Evolutionary conservation across 1,140 invertebrate genomes (phyloP), one percentile per base, ranked within the genome.

Genomic region (Tachypleus tridentatus): DNA sequence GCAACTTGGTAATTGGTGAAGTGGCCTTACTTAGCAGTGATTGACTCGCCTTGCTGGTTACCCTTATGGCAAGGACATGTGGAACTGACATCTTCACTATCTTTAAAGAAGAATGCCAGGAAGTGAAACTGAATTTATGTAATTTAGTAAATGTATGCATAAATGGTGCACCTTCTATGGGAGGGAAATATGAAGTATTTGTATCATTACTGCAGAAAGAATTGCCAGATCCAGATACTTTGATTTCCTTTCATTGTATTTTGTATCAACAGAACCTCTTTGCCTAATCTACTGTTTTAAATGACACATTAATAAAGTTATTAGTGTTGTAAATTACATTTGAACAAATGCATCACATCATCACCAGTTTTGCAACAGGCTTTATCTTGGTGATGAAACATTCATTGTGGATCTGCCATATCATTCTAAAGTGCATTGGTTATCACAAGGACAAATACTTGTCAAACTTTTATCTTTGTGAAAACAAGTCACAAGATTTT

Each of bases 251-350:
- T 49, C 10, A 48, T 29, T 59, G 58, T 29, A 59, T 59, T 49
- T 59, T 59, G 58, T 49, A 59, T 48, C 58, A 59, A 49, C 58
- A 59, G 49, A 59, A 59, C 49, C 58, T 59, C 47, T 59, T 4
- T 3, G 58, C 29, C 3, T 48, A 59, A 59, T 59, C 29, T 59
- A 59, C 58, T 2, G 1, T 59, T 59, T 4, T 29, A 11, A 10
- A 4, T 6, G 6, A 10, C 29, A 11, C 9, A 3, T 59, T 5
- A 3, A 29, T 5, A 47, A 11, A 59, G 58, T 29, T 5, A 59
- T 59, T 48, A 4, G 9, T 47, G 5, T 59, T 47, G 58, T 59
- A 5, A 59, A 59, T 47, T 59, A 59, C 6, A 49, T 4, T 59
- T 6, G 49, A 4, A 49, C 10, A 49, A 47, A 59, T 59, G 58